Evolutionary conservation across 2,113 vertebrate species (phyloP), one percentile per base, ranked within the genome.

Genomic region (Erpornis zantholeuca): DNA sequence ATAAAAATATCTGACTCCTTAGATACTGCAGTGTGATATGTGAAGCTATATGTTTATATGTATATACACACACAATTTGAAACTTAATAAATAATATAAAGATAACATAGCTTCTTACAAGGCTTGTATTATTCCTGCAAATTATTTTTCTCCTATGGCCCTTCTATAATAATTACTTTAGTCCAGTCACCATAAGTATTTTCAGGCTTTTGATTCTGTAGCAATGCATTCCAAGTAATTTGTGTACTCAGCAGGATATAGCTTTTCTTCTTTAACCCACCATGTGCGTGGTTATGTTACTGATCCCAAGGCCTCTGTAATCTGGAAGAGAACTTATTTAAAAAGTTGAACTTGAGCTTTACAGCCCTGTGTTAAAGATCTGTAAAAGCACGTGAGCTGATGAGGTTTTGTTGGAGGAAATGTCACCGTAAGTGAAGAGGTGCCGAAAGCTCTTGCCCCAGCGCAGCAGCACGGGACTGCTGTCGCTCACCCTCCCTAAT

Each of bases 381-480:
- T 3, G 0, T 72, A 23, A 72, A 92, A 59, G 38, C 59, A 15
- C 7, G 1, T 5, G 19, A 66, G 7, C 27, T 52, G 56, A 69
- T 56, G 53, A 12, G 73, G 33, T 19, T 78, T 70, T 81, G 33
- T 52, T 75, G 78, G 47, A 54, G 71, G 72, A 65, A 57, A 15
- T 6, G n/a, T 61, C 49, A 19, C 53, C 0, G 0, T 15, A 10
- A n/a, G 38, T 3, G 52, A 38, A 21, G 72, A 56, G 33, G 45
- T 22, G n/a, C 35, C 0, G 1, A n/a, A 54, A 68, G 47, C 50
- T 63, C 29, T 54, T 4, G 4, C 0, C 44, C 4, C 19, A 22
- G 56, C 9, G 2, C 16, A 1, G 33, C 0, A 3, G 29, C 2
- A 3, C 4, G 3, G 5, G 14, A 0, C 24, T 28, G 64, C 35